These are phyloP conservation scores for Xiphydria camelus DNA, from an alignment of 2,888 invertebrate genomes.

Conservation along the genomic window DNA sequence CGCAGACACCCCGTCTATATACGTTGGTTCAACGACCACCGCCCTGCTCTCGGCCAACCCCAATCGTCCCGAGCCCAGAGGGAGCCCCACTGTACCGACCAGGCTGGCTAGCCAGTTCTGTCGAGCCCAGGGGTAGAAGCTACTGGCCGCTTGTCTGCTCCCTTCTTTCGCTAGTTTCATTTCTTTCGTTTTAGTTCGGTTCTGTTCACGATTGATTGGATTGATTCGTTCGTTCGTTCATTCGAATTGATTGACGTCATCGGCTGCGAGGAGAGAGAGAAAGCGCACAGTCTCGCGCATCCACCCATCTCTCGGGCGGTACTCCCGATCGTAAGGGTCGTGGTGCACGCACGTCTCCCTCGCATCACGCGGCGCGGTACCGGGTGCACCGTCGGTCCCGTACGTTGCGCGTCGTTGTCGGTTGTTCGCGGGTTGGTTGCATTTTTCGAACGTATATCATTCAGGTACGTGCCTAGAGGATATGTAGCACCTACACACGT, in stretches of 20 bases:
- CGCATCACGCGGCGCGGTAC: conserved; percentile 33
- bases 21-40: conserved; percentile 56
- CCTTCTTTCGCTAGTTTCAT: conserved; percentile 59
- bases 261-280: conserved; percentile 1
- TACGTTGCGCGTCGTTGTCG: no score
- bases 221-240: conserved; percentile 29
- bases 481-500: conserved; percentile 1
- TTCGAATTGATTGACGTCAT: conserved; percentile 27
- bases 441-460: conserved; percentile 5
- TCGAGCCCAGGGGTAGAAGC: conserved; percentile 63
- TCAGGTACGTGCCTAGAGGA: conserved; percentile 18
- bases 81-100: conserved; percentile 37
- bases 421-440: not conserved
- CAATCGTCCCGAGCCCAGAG: conserved; percentile 33
- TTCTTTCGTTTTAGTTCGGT: conserved; percentile 54
- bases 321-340: conserved; percentile 28
- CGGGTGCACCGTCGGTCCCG: no score
- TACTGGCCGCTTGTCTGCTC: conserved; percentile 64
- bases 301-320: conserved; percentile 24
- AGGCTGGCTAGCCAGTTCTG: conserved; percentile 55
- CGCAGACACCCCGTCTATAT: conserved; percentile 50
- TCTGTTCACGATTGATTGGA: conserved; percentile 51
- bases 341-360: conserved; percentile 33
- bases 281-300: conserved; percentile 24
- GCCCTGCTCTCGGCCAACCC: conserved; percentile 55